A percentile compares a stretch with the other conserved stretches of the same genome.
phyloP scores from a whole-genome alignment of 1,140 invertebrate species.

The Zaprionus nigranus region DNA sequence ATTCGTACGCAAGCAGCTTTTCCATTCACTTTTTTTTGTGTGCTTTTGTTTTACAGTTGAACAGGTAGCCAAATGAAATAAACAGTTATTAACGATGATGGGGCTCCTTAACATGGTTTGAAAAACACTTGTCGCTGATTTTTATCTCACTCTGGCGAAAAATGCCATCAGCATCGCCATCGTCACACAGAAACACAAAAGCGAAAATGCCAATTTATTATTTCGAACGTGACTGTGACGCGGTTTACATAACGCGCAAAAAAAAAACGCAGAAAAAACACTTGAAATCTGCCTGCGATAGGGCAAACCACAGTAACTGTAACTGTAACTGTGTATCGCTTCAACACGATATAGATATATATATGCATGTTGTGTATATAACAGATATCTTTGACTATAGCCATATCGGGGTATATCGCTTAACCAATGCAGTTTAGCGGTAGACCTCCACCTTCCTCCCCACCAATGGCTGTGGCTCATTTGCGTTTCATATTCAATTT shows the following conservation, averaged over 20 bases:
- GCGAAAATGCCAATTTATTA: constrained; percentile 57
- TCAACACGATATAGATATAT: constrained; percentile 18
- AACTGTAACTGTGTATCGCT: constrained; percentile 48
- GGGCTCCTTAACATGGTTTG: constrained; percentile 48
- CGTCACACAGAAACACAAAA: constrained; percentile 25
- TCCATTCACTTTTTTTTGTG: constrained; percentile 60
- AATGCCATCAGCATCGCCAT: constrained; percentile 31
- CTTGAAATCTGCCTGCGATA: constrained; percentile 66
- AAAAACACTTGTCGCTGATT: constrained; percentile 61
- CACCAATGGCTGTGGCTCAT: constrained; percentile 23
- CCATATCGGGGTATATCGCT: constrained; percentile 32
- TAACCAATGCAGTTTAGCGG: constrained; percentile 67
- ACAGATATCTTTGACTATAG: constrained; percentile 36
- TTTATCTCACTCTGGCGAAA: constrained; percentile 48
- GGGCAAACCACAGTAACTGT: constrained; percentile 51
- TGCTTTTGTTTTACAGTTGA: constrained; percentile 16
- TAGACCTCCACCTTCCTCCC: constrained; percentile 3
- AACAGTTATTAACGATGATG: constrained; percentile 59
- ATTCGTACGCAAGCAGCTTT: constrained; percentile 48
- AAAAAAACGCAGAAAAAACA: constrained; percentile 40
- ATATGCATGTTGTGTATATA: constrained; percentile 4
- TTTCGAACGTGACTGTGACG: constrained; percentile 68
- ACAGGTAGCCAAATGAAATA: constrained; percentile 42
- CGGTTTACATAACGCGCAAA: constrained; percentile 67
- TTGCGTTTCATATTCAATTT: constrained; percentile 42